phyloP scores from a whole-genome alignment of 2,888 invertebrate species.

The Standfussiana lucernea region DNA sequence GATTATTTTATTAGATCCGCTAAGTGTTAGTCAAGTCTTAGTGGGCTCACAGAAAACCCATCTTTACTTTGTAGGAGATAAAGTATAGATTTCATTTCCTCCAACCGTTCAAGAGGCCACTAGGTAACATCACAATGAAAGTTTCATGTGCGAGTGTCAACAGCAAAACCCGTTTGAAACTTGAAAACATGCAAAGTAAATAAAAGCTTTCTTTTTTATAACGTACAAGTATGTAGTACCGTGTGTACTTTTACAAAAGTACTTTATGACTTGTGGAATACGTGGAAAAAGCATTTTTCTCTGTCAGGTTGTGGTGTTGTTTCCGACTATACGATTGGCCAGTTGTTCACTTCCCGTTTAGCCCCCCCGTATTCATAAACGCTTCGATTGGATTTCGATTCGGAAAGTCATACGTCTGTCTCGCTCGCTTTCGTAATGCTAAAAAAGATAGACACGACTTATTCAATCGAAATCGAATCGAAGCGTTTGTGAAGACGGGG shows the following conservation, averaged over 20 bases:
- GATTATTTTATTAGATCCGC: too few species aligned
- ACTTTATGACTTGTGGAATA: constrained; percentile 30
- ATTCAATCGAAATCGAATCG: too few species aligned
- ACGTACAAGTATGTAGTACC: constrained; percentile 8
- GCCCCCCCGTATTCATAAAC: too few species aligned
- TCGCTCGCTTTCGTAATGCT: too few species aligned
- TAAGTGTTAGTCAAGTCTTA: too few species aligned
- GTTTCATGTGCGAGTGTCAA: constrained; percentile 24
- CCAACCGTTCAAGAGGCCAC: neutral
- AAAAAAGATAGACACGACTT: too few species aligned
- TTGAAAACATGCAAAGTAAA: constrained; percentile 36
- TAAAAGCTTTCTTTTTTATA: constrained; percentile 45
- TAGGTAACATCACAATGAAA: constrained; percentile 27
- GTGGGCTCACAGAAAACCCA: neutral
- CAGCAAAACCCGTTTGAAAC: constrained; percentile 30
- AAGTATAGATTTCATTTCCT: neutral
- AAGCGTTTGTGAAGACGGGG: too few species aligned
- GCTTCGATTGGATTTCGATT: too few species aligned
- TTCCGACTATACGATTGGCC: constrained; percentile 1
- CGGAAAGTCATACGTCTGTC: too few species aligned
- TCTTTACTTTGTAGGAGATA: neutral
- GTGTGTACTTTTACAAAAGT: neutral
- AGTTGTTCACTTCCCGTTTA: neutral
- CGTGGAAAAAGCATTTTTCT: constrained; percentile 43
- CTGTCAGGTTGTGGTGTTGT: constrained; percentile 4